Evolutionary conservation across 2,888 invertebrate species (phyloP).

Genomic region (Eupeodes luniger): DNA sequence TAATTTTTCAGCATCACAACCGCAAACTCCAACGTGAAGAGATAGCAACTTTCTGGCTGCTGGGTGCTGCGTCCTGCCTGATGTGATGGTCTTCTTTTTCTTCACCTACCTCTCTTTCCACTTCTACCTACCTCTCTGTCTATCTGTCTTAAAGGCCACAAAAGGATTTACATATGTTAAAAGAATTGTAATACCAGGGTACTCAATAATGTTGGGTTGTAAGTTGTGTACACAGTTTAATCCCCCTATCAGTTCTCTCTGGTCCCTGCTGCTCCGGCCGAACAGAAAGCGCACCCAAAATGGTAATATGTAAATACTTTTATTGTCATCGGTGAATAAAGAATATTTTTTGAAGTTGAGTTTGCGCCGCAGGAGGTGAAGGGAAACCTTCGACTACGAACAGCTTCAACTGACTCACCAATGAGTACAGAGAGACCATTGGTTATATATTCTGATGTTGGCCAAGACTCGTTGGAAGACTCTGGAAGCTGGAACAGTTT

Average conservation of each 20-base stretch:
- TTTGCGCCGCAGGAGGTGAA: slow-evolving; percentile 1
- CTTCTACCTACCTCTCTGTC: too few relatives aligned
- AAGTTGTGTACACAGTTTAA: slow-evolving; percentile 39
- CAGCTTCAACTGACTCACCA: slow-evolving; percentile 37
- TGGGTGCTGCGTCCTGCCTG: slow-evolving; percentile 20
- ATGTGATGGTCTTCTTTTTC: slow-evolving; percentile 24
- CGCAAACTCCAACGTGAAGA: not conserved
- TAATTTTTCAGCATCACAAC: slow-evolving; percentile 71
- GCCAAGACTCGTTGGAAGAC: not conserved
- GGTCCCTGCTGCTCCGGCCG: not conserved
- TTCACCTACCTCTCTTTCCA: not conserved
- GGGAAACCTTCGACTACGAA: not conserved
- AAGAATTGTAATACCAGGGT: slow-evolving; percentile 76
- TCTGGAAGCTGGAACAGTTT: slow-evolving; percentile 56
- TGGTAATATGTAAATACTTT: slow-evolving; percentile 84
- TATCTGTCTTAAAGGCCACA: slow-evolving; percentile 51
- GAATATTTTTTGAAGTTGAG: slow-evolving; percentile 74
- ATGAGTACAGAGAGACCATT: slow-evolving; percentile 10
- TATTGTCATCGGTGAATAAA: slow-evolving; percentile 81
- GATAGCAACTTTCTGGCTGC: slow-evolving; percentile 63
- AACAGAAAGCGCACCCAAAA: slow-evolving; percentile 80
- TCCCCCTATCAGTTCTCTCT: not conserved
- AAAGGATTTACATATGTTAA: slow-evolving; percentile 77
- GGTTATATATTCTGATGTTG: slow-evolving; percentile 25
- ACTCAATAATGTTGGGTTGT: slow-evolving; percentile 75